Evolutionary conservation across 2,113 vertebrate species (phyloP).

Genomic region (Excalfactoria chinensis): DNA sequence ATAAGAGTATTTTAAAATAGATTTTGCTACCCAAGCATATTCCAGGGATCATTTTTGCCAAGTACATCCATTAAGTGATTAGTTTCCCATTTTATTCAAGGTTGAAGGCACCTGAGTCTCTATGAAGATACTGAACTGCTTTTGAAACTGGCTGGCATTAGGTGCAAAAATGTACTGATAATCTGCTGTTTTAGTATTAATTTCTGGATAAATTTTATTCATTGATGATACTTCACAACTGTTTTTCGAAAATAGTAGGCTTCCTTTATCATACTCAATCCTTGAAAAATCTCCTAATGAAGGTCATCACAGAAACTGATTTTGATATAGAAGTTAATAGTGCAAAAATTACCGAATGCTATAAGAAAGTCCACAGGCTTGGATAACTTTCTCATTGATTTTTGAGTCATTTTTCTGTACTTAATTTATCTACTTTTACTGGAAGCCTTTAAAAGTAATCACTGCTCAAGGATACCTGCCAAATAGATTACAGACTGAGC

Average conservation of each 20-base stretch:
- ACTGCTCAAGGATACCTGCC: conserved; percentile 28
- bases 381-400: conserved; percentile 18
- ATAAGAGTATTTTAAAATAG: not conserved
- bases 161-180: not conserved
- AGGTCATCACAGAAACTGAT: not conserved
- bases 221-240: not conserved
- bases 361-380: not conserved
- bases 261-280: not conserved
- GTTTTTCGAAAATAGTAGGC: not conserved
- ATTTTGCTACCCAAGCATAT: not conserved
- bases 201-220: not conserved
- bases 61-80: not conserved
- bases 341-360: not conserved
- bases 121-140: not conserved
- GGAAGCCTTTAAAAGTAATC: conserved; percentile 35
- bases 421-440: conserved; percentile 32
- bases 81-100: not conserved
- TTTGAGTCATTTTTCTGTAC: conserved; percentile 5
- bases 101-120: not conserved
- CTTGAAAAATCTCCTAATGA: not conserved
- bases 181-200: not conserved
- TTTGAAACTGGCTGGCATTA: not conserved
- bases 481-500: conserved; percentile 18
- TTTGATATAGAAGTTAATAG: not conserved
- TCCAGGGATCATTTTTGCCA: not conserved